Evolutionary conservation across 2,797 vertebrate species (phyloP).

Genomic region (Hylomyscus alleni): DNA sequence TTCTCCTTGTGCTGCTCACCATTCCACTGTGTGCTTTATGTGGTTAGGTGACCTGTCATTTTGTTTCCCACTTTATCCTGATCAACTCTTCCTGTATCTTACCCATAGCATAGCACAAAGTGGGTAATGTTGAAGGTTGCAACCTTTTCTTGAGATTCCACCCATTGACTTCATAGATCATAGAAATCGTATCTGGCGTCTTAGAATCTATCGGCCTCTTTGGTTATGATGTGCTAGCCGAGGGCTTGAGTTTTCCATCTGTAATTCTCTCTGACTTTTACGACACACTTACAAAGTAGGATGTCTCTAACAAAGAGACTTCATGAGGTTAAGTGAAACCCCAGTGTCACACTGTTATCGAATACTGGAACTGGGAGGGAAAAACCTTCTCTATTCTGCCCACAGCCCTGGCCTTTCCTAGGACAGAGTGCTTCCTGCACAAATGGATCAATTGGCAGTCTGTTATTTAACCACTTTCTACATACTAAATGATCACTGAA

Average conservation of each 20-base stretch:
- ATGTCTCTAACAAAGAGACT: not conserved
- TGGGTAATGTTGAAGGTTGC: not conserved
- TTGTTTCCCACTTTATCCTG: not conserved
- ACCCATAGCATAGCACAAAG: accelerated
- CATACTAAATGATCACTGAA: not conserved
- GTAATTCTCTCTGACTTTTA: not conserved
- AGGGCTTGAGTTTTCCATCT: not conserved
- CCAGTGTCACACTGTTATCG: not conserved
- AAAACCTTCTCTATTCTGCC: not conserved
- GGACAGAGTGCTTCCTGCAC: not conserved
- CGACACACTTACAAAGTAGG: not conserved
- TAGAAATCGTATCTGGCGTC: not conserved
- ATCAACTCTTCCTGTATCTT: not conserved
- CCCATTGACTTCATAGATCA: not conserved
- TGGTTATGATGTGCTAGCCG: not conserved
- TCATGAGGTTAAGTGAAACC: not conserved
- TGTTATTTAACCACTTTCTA: not conserved
- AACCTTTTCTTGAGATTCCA: not conserved
- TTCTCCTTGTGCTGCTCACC: not conserved
- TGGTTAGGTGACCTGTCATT: not conserved
- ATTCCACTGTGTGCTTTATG: not conserved
- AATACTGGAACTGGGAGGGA: not conserved
- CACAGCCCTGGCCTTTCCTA: not conserved
- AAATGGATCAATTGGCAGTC: not conserved
- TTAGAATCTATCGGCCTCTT: not conserved